phyloP scores from a whole-genome alignment of 2,113 vertebrate species.

The Cranoglanis bouderius region DNA sequence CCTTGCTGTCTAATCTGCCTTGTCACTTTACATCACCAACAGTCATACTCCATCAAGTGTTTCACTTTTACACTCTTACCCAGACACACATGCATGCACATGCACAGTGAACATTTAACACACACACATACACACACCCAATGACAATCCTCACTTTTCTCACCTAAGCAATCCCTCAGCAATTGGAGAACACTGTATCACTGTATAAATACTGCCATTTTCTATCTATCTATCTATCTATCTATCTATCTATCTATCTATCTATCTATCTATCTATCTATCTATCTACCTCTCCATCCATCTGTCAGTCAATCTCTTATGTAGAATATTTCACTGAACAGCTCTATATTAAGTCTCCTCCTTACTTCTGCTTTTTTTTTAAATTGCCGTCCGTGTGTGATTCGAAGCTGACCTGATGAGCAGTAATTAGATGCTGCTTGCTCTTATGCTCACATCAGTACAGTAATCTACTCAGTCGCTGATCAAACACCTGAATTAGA shows the following conservation, averaged over 20 bases:
- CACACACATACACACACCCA: background rate
- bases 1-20: conserved; percentile 37
- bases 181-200: background rate
- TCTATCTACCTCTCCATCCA: background rate
- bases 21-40: conserved; percentile 41
- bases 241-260: background rate
- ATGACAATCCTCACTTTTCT: too few species aligned
- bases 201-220: background rate
- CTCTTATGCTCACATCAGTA: background rate
- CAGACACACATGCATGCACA: background rate
- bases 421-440: background rate
- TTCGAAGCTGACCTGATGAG: background rate
- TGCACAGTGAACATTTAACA: background rate
- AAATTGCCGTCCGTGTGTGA: background rate
- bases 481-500: background rate
- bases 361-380: background rate
- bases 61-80: background rate
- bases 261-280: background rate
- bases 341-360: too few species aligned
- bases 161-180: background rate
- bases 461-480: background rate
- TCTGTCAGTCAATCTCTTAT: background rate
- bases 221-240: too few species aligned
- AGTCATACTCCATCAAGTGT: conserved; percentile 23
- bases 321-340: background rate